Evolutionary conservation across 2,888 invertebrate genomes (phyloP), one percentile per base, ranked within the genome.

Genomic region (Tortricodes alternella): DNA sequence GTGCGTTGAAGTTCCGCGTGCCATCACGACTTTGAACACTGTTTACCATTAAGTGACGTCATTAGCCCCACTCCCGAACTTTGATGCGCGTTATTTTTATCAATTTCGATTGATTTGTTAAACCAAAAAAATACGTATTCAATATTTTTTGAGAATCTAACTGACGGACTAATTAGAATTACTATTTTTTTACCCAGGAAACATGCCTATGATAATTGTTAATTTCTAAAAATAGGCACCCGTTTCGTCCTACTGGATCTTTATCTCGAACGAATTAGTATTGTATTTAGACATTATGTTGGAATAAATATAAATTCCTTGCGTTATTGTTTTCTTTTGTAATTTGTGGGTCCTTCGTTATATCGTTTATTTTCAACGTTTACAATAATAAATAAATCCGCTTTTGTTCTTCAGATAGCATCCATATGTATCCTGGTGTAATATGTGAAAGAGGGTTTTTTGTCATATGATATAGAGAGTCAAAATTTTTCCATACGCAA

Each of bases 241-340:
- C 1, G 9, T n/a, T n/a, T 9, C 2, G 27, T 15, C 35, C 55
- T 21, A 23, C 55, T 55, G 49, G 4, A 21, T 9, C 13, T 16
- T 27, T 55, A 13, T 37, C 43, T 5, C 3, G n/a, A 29, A n/a
- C 13, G 50, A 23, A 41, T 38, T 49, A 57, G 32, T 49, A 35
- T 53, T 49, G 59, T 67, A 77, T 83, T 79, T 78, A 81, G 80
- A 78, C 72, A 73, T 79, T 74, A 79, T 75, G 64, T 71, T 53
- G 72, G 70, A 75, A 84, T 81, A 83, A 83, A 82, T 81, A 78
- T 74, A 72, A 74, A 73, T 68, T 74, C 68, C 70, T 71, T 73
- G 72, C 73, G 71, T 70, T 66, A 66, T 51, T 68, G 69, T 74
- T 80, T 78, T 77, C 76, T 72, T 73, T 71, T 70, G 78, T 77